These are phyloP conservation scores for Rhinopomastus cyanomelas DNA, from an alignment of 2,113 vertebrate species.

Conservation along the genomic window DNA sequence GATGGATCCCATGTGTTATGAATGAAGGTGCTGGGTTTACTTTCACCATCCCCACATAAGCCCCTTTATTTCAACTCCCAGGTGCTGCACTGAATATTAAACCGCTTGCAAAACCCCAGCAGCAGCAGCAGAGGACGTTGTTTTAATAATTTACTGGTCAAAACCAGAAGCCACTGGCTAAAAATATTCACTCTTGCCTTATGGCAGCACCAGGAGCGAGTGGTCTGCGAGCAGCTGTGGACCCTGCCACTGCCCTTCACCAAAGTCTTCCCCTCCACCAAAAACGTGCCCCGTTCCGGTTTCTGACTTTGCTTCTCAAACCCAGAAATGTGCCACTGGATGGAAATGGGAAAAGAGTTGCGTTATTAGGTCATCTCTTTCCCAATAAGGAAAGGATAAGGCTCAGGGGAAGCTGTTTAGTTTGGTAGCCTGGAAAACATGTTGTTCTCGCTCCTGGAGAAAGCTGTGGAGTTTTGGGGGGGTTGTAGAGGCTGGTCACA, in stretches of 20 bases:
- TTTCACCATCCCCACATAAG: not conserved
- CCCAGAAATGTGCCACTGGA: slow-evolving; percentile 5
- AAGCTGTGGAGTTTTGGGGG: not conserved
- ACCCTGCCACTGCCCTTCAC: not conserved
- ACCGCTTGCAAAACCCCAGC: not conserved
- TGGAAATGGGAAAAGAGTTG: slow-evolving; percentile 30
- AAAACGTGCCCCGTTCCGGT: not conserved
- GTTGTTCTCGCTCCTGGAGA: not conserved
- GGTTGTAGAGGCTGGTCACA: not conserved
- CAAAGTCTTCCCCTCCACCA: not conserved
- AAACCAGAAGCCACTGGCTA: not conserved
- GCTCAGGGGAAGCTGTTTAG: not conserved
- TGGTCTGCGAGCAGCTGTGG: not conserved
- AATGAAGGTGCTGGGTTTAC: not conserved
- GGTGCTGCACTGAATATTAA: not conserved
- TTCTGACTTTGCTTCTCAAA: slow-evolving; percentile 28
- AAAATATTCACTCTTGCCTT: not conserved
- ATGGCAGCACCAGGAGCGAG: not conserved
- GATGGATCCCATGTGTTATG: not conserved
- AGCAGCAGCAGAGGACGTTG: not conserved
- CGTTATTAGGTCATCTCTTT: slow-evolving; percentile 46
- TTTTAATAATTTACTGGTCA: not conserved
- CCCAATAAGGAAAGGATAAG: slow-evolving; percentile 45
- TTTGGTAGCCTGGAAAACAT: slow-evolving; percentile 8
- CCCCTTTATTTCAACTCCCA: slow-evolving; percentile 2